phyloP scores from a whole-genome alignment of 2,888 invertebrate species.

The Barypeithes pellucidus region DNA sequence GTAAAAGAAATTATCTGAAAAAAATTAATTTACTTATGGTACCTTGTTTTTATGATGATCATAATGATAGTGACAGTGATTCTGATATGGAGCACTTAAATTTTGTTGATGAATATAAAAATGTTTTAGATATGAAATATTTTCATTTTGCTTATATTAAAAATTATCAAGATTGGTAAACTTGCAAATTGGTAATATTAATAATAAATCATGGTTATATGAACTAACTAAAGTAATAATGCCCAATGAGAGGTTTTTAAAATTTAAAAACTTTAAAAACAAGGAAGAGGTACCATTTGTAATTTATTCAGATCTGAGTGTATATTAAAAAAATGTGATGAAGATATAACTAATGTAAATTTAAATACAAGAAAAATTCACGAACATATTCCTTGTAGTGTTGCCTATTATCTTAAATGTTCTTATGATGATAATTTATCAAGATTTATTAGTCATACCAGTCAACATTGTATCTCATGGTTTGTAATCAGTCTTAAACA shows the following conservation, averaged over 20 bases:
- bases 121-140: not conserved
- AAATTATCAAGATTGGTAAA: conserved; percentile 19
- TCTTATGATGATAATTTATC: conserved; percentile 31
- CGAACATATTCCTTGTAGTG: conserved; percentile 13
- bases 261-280: conserved; percentile 28
- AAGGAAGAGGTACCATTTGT: conserved; percentile 13
- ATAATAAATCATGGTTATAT: conserved; percentile 10
- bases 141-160: conserved; percentile 20
- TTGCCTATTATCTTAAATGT: conserved; percentile 42
- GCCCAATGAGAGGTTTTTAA: conserved; percentile 11
- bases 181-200: not conserved
- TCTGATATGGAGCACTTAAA: not conserved
- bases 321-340: conserved; percentile 2
- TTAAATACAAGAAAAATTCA: conserved; percentile 13
- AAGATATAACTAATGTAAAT: not conserved
- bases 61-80: conserved; percentile 1
- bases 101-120: not conserved
- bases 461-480: conserved; percentile 22
- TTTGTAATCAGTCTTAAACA: not conserved
- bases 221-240: conserved; percentile 1
- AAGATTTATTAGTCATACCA: conserved; percentile 14
- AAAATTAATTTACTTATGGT: not conserved
- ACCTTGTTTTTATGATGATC: not conserved
- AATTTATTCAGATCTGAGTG: conserved; percentile 19
- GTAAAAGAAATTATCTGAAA: not conserved